These are phyloP conservation scores for Bombus ignitus DNA, from an alignment of 1,140 invertebrate genomes.

Conservation along the genomic window DNA sequence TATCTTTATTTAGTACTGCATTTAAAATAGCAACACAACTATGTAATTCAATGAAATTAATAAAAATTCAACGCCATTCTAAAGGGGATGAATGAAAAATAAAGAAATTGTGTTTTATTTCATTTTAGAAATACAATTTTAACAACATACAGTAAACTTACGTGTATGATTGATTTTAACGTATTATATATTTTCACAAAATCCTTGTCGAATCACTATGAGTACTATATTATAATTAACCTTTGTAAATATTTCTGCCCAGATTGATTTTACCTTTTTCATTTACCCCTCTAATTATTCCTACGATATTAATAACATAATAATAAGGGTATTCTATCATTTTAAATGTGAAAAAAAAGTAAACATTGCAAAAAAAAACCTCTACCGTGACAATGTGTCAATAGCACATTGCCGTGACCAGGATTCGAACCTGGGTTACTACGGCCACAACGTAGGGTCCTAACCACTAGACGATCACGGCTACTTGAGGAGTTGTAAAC, in stretches of 20 bases:
- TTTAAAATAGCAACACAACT: neutral
- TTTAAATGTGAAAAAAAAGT: neutral
- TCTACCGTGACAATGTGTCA: constrained; percentile 78
- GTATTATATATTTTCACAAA: neutral
- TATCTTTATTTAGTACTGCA: neutral
- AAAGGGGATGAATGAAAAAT: neutral
- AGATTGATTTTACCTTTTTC: neutral
- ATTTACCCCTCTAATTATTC: no score
- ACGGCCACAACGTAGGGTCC: constrained; percentile 95
- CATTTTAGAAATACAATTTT: neutral
- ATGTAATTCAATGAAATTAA: neutral
- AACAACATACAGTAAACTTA: neutral
- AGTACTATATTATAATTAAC: neutral
- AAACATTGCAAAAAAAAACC: constrained; percentile 12
- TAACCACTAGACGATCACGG: constrained; percentile 93
- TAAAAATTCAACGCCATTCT: neutral
- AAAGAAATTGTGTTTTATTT: neutral
- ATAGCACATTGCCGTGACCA: constrained; percentile 95
- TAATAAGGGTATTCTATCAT: neutral
- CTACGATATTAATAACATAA: neutral
- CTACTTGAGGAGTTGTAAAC: constrained; percentile 79
- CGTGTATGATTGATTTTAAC: neutral
- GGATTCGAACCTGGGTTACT: constrained; percentile 96
- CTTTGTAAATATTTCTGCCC: neutral
- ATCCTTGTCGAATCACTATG: no score